These are phyloP conservation scores for Eristalis intricaria DNA, from an alignment of 2,888 invertebrate species.

Conservation along the genomic window DNA sequence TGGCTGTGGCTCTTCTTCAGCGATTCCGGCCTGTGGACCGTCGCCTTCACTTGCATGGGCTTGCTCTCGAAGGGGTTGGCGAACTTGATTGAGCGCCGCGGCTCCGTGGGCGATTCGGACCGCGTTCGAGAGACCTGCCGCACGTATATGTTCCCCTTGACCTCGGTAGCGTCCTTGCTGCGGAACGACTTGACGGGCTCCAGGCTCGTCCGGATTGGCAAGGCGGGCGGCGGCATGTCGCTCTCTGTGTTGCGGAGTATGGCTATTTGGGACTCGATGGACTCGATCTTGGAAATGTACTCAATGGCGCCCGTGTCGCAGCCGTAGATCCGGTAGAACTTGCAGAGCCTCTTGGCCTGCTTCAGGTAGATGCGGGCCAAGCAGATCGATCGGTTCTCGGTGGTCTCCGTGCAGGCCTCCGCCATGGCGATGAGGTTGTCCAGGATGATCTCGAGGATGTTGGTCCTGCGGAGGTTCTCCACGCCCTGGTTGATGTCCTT, in stretches of 20 bases:
- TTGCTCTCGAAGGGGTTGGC: slow-evolving; percentile 28
- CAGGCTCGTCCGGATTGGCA: slow-evolving; percentile 75
- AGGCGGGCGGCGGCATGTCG: slow-evolving; percentile 73
- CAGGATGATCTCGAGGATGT: slow-evolving; percentile 87
- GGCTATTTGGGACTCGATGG: slow-evolving; percentile 82
- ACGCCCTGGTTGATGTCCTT: slow-evolving; percentile 79
- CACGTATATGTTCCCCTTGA: slow-evolving; percentile 32
- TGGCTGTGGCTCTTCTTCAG: not conserved
- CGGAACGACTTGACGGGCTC: slow-evolving; percentile 72
- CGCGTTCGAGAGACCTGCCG: slow-evolving; percentile 36
- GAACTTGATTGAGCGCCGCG: slow-evolving; percentile 46
- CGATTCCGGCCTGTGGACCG: slow-evolving; percentile 24
- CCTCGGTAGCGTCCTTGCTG: slow-evolving; percentile 35
- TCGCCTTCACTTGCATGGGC: slow-evolving; percentile 12
- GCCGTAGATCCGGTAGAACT: slow-evolving; percentile 84
- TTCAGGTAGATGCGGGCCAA: slow-evolving; percentile 87
- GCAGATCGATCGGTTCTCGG: slow-evolving; percentile 84
- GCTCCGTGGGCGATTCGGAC: slow-evolving; percentile 36
- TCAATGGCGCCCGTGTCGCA: slow-evolving; percentile 83
- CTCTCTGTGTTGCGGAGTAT: slow-evolving; percentile 76
- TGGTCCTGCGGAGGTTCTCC: slow-evolving; percentile 84
- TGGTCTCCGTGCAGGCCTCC: slow-evolving; percentile 82
- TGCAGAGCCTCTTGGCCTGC: slow-evolving; percentile 86
- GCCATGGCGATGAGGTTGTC: slow-evolving; percentile 88
- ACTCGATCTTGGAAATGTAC: slow-evolving; percentile 83